Conservation (phyloP, 2,888 invertebrate genomes). For the Trachelus stipa region DNA sequence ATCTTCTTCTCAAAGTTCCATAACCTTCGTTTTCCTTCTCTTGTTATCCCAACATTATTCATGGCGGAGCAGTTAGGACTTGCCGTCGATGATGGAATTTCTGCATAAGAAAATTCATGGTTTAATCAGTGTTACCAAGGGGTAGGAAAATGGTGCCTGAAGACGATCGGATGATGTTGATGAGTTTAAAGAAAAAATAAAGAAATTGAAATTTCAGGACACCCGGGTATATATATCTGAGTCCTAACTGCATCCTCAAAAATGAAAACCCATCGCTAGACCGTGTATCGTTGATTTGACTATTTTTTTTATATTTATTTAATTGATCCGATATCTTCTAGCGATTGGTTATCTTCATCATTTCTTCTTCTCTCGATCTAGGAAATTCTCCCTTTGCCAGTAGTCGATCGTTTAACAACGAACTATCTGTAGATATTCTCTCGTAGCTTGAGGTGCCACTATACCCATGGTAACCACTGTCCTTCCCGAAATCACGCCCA, state of each 20-base stretch:
- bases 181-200: too few species aligned
- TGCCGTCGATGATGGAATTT: neutral
- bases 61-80: conserved; percentile 5
- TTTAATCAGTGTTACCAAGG: neutral
- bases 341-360: neutral
- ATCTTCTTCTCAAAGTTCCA: conserved; percentile 32
- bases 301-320: conserved; percentile 13
- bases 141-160: neutral
- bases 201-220: neutral
- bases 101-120: neutral
- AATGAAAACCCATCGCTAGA: neutral
- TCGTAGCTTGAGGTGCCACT: conserved; percentile 62
- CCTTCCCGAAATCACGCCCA: conserved; percentile 53
- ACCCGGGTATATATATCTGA: neutral
- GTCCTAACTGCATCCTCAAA: neutral
- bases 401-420: conserved; percentile 8
- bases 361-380: conserved; percentile 22
- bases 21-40: neutral
- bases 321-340: conserved; percentile 2
- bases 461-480: conserved; percentile 60
- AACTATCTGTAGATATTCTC: conserved; percentile 28
- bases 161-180: neutral
- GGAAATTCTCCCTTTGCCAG: conserved; percentile 11
- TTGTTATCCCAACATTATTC: neutral
- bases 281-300: conserved; percentile 7